Conservation (phyloP, 2,797 vertebrate species). For the Astyanax mexicanus region DNA sequence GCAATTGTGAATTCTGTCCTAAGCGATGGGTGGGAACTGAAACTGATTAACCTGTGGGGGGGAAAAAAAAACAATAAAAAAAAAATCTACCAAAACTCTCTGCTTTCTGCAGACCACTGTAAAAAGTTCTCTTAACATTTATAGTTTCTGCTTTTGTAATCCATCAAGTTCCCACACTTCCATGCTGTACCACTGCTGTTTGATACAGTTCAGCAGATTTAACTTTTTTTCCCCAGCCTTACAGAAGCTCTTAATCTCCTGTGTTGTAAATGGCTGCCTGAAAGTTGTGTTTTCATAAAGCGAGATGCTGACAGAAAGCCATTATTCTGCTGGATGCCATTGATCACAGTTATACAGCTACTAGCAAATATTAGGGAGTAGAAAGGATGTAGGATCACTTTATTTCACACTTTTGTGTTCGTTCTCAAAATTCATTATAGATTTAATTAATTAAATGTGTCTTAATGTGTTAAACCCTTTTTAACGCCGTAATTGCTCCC, state of each 20-base stretch:
- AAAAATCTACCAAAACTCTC: too few relatives aligned
- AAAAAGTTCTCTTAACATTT: not conserved
- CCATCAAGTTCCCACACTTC: not conserved
- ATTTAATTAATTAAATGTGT: not conserved
- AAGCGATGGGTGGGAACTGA: too few relatives aligned
- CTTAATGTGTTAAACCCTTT: too few relatives aligned
- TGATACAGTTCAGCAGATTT: not conserved
- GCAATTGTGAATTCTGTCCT: too few relatives aligned
- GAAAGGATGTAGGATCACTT: not conserved
- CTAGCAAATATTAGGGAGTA: not conserved
- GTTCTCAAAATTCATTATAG: not conserved
- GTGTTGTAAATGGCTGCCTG: not conserved
- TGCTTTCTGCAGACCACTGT: not conserved
- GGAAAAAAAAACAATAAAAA: too few relatives aligned
- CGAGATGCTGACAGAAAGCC: not conserved
- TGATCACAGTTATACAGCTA: constrained; percentile 22
- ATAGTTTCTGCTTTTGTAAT: too few relatives aligned
- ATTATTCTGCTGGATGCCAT: not conserved
- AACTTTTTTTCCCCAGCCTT: not conserved
- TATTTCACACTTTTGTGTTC: not conserved
- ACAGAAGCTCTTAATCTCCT: not conserved
- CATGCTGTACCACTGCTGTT: not conserved
- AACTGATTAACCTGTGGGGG: too few relatives aligned
- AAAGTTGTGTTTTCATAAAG: not conserved
- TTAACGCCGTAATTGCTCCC: too few relatives aligned